These are phyloP conservation scores for Drosophila simulans DNA, from an alignment of 1,140 invertebrate species.

Conservation along the genomic window DNA sequence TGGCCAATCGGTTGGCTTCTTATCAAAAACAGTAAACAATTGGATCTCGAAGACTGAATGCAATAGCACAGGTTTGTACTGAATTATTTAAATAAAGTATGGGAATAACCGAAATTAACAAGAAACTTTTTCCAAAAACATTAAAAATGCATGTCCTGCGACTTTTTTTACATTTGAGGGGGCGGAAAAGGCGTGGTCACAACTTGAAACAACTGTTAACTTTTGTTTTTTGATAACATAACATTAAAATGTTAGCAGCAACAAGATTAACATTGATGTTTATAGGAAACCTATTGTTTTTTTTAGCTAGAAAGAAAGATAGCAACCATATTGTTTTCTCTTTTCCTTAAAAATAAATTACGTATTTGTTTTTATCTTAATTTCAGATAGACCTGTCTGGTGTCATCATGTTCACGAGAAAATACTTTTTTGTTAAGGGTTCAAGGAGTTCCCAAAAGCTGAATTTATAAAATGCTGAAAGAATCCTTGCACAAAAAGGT, in stretches of 20 bases:
- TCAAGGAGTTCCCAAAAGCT: not conserved
- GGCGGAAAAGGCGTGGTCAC: conserved; percentile 5
- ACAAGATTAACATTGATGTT: too few species aligned
- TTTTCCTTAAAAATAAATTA: too few species aligned
- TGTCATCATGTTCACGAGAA: conserved; percentile 9
- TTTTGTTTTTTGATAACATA: too few species aligned
- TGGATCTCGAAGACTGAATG: conserved; percentile 28
- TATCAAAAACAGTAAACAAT: conserved; percentile 10
- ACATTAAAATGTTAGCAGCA: too few species aligned
- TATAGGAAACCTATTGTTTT: too few species aligned
- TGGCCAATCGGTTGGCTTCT: not conserved
- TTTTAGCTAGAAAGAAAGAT: too few species aligned
- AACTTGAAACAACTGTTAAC: not conserved
- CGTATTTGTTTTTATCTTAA: not conserved
- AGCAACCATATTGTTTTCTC: too few species aligned
- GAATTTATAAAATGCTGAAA: conserved; percentile 3
- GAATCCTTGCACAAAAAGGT: conserved; percentile 5
- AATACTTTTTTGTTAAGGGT: not conserved
- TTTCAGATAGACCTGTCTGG: not conserved
- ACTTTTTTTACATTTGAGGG: not conserved
- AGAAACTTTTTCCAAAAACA: too few species aligned
- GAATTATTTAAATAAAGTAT: too few species aligned
- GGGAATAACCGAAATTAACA: too few species aligned
- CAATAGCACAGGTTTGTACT: conserved; percentile 20
- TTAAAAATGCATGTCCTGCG: not conserved